Base-by-base conservation (phyloP, 2,113 vertebrate species). In the cat (Felis catus) region DNA sequence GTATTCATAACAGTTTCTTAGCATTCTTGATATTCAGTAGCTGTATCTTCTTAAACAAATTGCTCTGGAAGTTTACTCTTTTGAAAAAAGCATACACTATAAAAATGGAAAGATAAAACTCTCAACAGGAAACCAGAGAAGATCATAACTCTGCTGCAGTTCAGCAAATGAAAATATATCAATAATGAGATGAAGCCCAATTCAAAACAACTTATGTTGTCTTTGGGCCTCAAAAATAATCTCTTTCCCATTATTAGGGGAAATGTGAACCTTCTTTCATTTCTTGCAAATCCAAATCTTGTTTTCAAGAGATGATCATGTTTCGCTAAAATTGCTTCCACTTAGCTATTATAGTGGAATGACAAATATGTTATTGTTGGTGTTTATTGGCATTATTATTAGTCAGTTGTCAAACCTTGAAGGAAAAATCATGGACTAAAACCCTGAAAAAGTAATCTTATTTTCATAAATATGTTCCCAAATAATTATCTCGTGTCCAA, bases 381-480 rank as follows among this genome's bases (percentile, higher is more conserved):
- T 91, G 61, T 91, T 92, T 96, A 96, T 97, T 96, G 97, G 76
- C 78, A 83, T 96, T 97, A 93, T 95, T 96, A 96, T 96, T 97
- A 97, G 97, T 98, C 90, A 95, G 92, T 82, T 97, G 97, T 97
- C 98, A 97, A 95, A 96, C 63, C 91, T 95, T 89, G 92, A 98
- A 98, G 97, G 95, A 93, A 97, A 97, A 98, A 95, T 96, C 97
- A 93, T 23, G 73, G 81, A 70, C 90, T 97, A 88, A 97, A 97
- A 94, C 92, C 55, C 82, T 71, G n/a, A 91, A 95, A 93, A 96
- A 96, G 97, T 58, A 19, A 97, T 98, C 98, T 92, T 98, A 92
- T 98, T 98, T 98, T 98, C 91, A 94, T 97, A 97, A 98, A 97
- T 97, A 98, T 91, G 86, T 88, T 98, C 97, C 96, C 97, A 96